phyloP scores from a whole-genome alignment of 1,140 invertebrate species.

The Drosophila lowei region DNA sequence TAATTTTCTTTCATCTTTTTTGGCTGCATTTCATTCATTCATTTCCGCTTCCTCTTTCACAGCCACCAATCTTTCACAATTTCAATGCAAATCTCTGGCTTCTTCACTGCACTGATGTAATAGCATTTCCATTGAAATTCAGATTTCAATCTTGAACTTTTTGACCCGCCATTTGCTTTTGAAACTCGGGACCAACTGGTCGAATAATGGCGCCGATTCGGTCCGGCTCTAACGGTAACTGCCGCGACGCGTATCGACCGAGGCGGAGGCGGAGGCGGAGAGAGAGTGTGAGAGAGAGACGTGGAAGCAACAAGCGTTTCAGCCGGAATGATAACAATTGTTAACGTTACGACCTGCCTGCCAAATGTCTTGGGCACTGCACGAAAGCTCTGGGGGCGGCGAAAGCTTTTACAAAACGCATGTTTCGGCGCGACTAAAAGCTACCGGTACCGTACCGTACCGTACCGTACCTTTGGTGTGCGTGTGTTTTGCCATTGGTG shows the following conservation, averaged over 20 bases:
- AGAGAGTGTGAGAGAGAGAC: slow-evolving; percentile 6
- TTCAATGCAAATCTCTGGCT: no score
- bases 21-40: no score
- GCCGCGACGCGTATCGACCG: slow-evolving; percentile 3
- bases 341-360: slow-evolving; percentile 32
- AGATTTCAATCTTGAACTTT: no score
- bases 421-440: slow-evolving; percentile 19
- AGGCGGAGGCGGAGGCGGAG: no score
- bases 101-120: no score
- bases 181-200: no score
- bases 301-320: slow-evolving; percentile 69
- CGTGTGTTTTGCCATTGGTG: neutral
- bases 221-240: slow-evolving; percentile 4
- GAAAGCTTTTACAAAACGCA: slow-evolving; percentile 31
- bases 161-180: no score
- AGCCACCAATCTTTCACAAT: no score
- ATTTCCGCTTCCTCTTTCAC: no score
- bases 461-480: neutral
- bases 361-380: slow-evolving; percentile 24
- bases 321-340: slow-evolving; percentile 60
- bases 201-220: neutral
- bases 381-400: slow-evolving; percentile 24
- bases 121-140: no score
- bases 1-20: no score
- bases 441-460: no score